These are phyloP conservation scores for Cinara cedri DNA, from an alignment of 2,888 invertebrate genomes.

Conservation along the genomic window DNA sequence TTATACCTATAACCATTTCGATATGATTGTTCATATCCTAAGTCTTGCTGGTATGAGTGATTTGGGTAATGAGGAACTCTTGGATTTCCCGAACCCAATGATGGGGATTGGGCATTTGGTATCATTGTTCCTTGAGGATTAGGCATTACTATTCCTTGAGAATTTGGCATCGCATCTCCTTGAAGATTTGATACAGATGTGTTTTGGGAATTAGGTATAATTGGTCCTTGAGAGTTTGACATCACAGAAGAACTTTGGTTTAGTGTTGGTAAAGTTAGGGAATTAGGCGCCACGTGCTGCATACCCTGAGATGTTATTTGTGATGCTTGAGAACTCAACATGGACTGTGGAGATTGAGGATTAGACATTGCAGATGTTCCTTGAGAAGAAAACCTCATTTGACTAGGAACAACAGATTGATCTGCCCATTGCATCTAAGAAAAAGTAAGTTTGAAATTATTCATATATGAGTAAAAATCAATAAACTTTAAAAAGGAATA, in stretches of 20 bases:
- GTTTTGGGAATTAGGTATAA: conserved; percentile 35
- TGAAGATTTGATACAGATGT: conserved; percentile 36
- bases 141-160: conserved; percentile 26
- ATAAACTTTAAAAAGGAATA: neutral
- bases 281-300: conserved; percentile 31
- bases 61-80: conserved; percentile 52
- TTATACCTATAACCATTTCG: conserved; percentile 46
- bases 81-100: conserved; percentile 29
- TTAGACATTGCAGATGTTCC: conserved; percentile 29
- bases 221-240: conserved; percentile 39
- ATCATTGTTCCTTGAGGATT: conserved; percentile 45
- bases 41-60: conserved; percentile 38
- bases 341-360: conserved; percentile 30
- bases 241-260: conserved; percentile 49
- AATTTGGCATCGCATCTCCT: conserved; percentile 27
- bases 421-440: conserved; percentile 44
- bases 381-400: conserved; percentile 34
- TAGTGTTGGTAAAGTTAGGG: conserved; percentile 16
- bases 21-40: conserved; percentile 48
- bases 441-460: conserved; percentile 9
- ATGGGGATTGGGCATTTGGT: conserved; percentile 42
- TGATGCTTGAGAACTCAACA: conserved; percentile 29
- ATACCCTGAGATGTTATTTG: conserved; percentile 21
- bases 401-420: conserved; percentile 32
- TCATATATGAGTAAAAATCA: neutral